Base-by-base conservation (phyloP, 2,113 vertebrate genomes). In the Panthera tigris region DNA sequence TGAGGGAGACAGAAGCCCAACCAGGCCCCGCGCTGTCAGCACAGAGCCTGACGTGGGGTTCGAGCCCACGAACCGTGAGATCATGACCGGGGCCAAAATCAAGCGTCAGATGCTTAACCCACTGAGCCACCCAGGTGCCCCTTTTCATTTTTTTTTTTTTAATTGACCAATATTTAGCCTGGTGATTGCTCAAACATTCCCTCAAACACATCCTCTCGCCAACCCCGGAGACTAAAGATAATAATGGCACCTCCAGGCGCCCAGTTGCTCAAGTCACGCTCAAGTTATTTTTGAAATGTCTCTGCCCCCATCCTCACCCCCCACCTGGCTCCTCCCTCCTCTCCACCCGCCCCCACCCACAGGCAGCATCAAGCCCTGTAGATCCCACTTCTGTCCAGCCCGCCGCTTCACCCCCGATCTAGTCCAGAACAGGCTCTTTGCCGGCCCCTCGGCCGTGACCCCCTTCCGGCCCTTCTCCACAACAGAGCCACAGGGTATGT, bases 121-220 rank as follows among this genome's bases (percentile, higher is more conserved):
- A 61, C 57, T 61, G 57, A 61, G 21, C 57, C 57, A 61, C 16
- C 55, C 18, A 19, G 18, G 55, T 1, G 55, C 57, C 57, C 8
- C 21, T 61, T 61, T 61, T 23, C 5, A 23, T 71, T 55, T 21
- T 78, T 29, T n/a, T 31, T 25, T 79, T 69, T 61, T 63, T 21
- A 11, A 52, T 80, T 88, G 45, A 48, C 27, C 9, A 86, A 63
- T 80, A 92, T 41, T 91, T 41, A 96, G 55, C 50, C 25, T n/a
- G 74, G 15, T 55, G 33, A 71, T 48, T 11, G 52, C 48, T 95
- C 33, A 94, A 69, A 48, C 19, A 66, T 33, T 33, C 9, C 23
- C 27, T 50, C 25, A 89, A 57, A 45, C 7, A 36, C 45, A 33
- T 48, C 63, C 39, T 94, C 61, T 78, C 71, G 36, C 25, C 9